Evolutionary conservation across 1,140 invertebrate species (phyloP), one percentile per base, ranked within the genome.

Genomic region (Caenorhabditis briggsae): DNA sequence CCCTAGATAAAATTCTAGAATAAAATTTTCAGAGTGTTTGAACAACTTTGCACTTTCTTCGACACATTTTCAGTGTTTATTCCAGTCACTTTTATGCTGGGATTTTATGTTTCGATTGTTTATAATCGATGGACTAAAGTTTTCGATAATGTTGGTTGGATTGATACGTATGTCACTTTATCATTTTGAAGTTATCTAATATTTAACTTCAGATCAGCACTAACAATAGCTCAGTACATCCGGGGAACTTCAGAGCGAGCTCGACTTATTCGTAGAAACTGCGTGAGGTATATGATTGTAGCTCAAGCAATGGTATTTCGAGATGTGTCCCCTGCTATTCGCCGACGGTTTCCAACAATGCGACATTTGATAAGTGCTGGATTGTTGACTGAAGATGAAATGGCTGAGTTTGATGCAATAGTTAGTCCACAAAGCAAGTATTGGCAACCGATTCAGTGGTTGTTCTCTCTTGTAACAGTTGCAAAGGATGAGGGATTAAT

Each of bases 311-410:
- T 91, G 53, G 90, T 91, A 23, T 92, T 87, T 78, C 64, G 90
- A 48, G 90, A 91, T 64, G 90, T 91, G 25, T 89, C 87, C 50
- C 82, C 91, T 20, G 82, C 83, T 25, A 91, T 91, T 53, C 87
- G 90, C 53, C 89, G 90, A 64, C 78, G 90, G 6, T 91, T 91
- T 65, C 90, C 90, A 12, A 92, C 90, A 11, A 88, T 91, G 90
- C 86, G 91, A 46, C 91, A 92, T 83, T 65, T 91, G n/a, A 91
- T 91, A 20, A 91, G 82, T 16, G 91, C 91, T 33, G 90, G 88
- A 83, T 55, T 61, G 14, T 88, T 91, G 90, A 92, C 91, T 2
- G 83, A 89, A 48, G 84, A 85, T 64, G 90, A 91, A 56, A n/a
- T 91, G 59, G 82, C 84, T n/a, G 90, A 91, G 88, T 90, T 91